phyloP scores from a whole-genome alignment of 2,113 vertebrate genomes.

The Chaetura pelagica region DNA sequence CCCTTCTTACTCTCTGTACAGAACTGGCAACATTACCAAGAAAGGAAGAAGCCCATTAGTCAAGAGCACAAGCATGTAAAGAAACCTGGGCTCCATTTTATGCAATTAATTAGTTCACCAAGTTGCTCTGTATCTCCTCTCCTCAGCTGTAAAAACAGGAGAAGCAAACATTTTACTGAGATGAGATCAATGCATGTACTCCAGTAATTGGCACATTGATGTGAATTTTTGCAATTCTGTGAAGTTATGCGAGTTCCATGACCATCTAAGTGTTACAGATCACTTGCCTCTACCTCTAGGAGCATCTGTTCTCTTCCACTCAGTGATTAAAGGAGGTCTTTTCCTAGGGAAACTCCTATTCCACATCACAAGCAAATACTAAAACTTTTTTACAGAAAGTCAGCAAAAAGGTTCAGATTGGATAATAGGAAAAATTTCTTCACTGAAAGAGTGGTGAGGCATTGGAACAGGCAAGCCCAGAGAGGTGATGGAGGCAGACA shows the following conservation, averaged over 20 bases:
- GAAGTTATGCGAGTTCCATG: neutral
- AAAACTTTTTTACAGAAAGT: neutral
- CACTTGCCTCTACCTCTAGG: neutral
- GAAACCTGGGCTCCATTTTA: neutral
- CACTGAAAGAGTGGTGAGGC: too few species aligned
- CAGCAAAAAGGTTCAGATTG: neutral
- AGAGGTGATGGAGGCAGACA: too few species aligned
- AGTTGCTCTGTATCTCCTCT: neutral
- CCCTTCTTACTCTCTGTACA: neutral
- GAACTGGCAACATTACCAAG: neutral
- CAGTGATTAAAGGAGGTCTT: neutral
- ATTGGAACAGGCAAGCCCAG: too few species aligned
- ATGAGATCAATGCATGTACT: fast-evolving
- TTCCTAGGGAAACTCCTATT: neutral
- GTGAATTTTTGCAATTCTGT: neutral
- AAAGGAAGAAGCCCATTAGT: neutral
- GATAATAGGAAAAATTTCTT: too few species aligned
- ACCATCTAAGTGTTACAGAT: neutral
- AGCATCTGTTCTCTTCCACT: neutral
- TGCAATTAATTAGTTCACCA: neutral
- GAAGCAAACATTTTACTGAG: neutral
- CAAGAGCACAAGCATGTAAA: neutral
- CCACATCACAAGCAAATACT: neutral
- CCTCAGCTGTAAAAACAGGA: neutral
- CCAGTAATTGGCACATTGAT: neutral